A percentile compares a stretch with the other conserved stretches of the same genome.
phyloP scores from a whole-genome alignment of 2,888 invertebrate species.

The Pachycephus smyrnensis region DNA sequence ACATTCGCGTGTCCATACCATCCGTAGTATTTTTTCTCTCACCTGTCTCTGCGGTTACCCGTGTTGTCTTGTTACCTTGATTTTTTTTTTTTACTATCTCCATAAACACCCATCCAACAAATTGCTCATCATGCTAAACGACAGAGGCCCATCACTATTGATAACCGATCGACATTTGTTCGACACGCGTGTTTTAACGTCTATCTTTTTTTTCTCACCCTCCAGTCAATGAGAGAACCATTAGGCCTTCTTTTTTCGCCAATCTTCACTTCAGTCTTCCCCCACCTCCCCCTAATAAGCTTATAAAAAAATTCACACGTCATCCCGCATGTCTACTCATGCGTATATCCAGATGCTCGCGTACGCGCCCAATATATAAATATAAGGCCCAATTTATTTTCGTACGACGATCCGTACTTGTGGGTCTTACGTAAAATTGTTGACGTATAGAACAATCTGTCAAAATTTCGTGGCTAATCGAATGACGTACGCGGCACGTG shows the following conservation, averaged over 20 bases:
- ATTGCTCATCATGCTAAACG: conserved; percentile 14
- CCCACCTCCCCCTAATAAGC: too few species aligned
- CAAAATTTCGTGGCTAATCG: neutral
- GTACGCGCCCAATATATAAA: too few species aligned
- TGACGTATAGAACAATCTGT: neutral
- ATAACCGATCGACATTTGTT: conserved; percentile 1
- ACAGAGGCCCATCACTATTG: neutral
- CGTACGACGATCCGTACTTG: too few species aligned
- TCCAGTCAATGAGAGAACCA: neutral
- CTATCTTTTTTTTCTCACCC: conserved; percentile 4
- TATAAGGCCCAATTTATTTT: neutral
- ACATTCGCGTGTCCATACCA: neutral
- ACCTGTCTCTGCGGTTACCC: neutral
- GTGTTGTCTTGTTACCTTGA: neutral
- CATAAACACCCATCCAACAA: neutral
- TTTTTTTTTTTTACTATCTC: too few species aligned
- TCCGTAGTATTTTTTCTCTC: neutral
- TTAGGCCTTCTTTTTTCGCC: neutral
- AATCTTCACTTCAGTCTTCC: neutral
- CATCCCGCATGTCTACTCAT: too few species aligned
- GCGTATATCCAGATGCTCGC: too few species aligned
- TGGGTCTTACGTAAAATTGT: neutral
- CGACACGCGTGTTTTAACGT: neutral
- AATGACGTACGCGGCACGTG: neutral
- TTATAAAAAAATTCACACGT: neutral